phyloP scores from a whole-genome alignment of 2,888 invertebrate species.

The Melipona beecheii region DNA sequence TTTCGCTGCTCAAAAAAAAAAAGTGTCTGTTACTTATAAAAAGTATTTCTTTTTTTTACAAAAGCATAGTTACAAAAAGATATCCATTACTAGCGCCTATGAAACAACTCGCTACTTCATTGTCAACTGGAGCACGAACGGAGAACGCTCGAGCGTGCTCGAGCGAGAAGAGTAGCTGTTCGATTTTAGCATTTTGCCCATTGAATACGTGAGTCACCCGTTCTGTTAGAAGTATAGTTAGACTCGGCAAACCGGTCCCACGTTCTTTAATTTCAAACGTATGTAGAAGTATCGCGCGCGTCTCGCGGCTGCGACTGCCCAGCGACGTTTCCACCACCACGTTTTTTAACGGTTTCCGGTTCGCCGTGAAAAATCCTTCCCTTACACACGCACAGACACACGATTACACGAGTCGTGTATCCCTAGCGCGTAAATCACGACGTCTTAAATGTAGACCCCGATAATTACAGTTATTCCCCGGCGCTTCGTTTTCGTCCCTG shows the following conservation, averaged over 20 bases:
- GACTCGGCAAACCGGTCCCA: constrained; percentile 46
- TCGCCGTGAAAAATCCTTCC: background rate
- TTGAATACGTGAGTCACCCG: constrained; percentile 44
- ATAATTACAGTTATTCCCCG: constrained; percentile 27
- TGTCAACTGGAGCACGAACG: background rate
- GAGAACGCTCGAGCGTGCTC: too few species aligned
- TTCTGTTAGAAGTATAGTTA: constrained; percentile 54
- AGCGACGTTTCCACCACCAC: background rate
- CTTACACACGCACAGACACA: too few species aligned
- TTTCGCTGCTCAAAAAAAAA: too few species aligned
- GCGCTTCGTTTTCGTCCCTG: background rate
- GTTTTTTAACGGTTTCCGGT: constrained; percentile 33
- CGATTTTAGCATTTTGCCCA: constrained; percentile 33
- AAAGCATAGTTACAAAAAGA: too few species aligned
- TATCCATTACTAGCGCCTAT: too few species aligned
- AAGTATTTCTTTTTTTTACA: too few species aligned
- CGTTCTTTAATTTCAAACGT: constrained; percentile 51
- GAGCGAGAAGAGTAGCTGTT: background rate
- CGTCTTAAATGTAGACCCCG: constrained; percentile 21
- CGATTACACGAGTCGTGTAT: too few species aligned
- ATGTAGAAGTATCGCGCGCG: constrained; percentile 20
- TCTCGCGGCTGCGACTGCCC: constrained; percentile 10
- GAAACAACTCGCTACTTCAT: too few species aligned
- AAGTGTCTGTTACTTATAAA: too few species aligned
- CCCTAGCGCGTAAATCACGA: constrained; percentile 11